Conservation (phyloP, 53 echinoderm and acorn worm species). For the Glandiceps talaboti region DNA sequence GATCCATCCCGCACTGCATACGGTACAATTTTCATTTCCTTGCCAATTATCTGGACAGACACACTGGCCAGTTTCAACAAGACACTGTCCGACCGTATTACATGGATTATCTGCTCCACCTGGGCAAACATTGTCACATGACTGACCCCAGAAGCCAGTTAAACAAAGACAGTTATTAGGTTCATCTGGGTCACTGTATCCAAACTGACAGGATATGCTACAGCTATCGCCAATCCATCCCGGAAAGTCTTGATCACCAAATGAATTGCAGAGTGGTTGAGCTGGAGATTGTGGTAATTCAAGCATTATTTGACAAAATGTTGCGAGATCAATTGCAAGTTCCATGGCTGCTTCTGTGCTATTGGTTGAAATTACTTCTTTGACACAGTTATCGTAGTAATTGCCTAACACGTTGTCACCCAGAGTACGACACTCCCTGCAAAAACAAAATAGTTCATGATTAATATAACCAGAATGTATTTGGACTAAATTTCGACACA, state of each 20-base stretch:
- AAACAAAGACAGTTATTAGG: conserved; percentile 59
- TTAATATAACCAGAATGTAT: too few relatives aligned
- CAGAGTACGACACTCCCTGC: conserved; percentile 39
- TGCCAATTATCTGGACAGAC: conserved; percentile 64
- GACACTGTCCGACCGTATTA: conserved; percentile 45
- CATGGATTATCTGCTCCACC: conserved; percentile 65
- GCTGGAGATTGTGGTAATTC: conserved; percentile 54
- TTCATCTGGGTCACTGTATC: conserved; percentile 29
- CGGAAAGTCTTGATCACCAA: conserved; percentile 55
- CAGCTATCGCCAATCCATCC: conserved; percentile 81
- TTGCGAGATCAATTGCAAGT: conserved; percentile 44
- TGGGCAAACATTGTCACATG: conserved; percentile 50
- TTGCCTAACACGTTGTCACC: conserved; percentile 33
- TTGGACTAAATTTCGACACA: too few relatives aligned
- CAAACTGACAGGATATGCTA: conserved; percentile 49
- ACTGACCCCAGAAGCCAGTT: conserved; percentile 41
- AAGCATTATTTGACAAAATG: conserved; percentile 51
- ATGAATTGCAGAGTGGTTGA: conserved; percentile 65
- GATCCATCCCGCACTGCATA: conserved; percentile 53
- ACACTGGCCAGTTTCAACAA: conserved; percentile 37
- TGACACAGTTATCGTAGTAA: conserved; percentile 48
- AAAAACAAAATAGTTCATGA: conserved; percentile 10
- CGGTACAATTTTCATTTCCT: conserved; percentile 48
- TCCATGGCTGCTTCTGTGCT: conserved; percentile 48
- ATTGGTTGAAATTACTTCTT: conserved; percentile 26